Evolutionary conservation across 2,888 invertebrate genomes (phyloP).

Genomic region (Rhagonycha lutea): DNA sequence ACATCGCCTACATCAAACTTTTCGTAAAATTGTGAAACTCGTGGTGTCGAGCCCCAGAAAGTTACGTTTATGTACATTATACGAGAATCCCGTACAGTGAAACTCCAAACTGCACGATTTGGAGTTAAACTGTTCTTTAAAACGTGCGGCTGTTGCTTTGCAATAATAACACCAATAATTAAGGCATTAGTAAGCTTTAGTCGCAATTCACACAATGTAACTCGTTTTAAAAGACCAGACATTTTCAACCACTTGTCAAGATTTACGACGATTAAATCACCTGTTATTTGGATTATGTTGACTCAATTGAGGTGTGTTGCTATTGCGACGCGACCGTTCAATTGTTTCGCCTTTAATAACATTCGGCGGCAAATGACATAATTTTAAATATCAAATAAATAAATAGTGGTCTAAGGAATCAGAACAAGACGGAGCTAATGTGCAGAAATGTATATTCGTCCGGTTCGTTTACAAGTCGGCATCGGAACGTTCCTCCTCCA

Average conservation of each 20-base stretch:
- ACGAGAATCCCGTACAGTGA: conserved; percentile 75
- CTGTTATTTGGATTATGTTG: neutral
- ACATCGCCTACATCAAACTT: conserved; percentile 72
- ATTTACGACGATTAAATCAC: conserved; percentile 33
- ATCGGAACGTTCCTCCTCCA: no score
- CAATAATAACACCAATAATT: conserved; percentile 66
- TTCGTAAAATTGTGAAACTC: conserved; percentile 64
- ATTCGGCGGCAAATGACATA: neutral
- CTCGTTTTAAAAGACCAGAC: conserved; percentile 36
- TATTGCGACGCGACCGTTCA: neutral
- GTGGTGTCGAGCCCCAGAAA: conserved; percentile 73
- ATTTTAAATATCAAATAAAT: no score
- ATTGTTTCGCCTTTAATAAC: neutral
- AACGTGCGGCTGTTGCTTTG: conserved; percentile 64
- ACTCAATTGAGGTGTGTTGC: neutral
- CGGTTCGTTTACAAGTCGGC: no score
- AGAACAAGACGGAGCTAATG: no score
- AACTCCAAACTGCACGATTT: conserved; percentile 72
- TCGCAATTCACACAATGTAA: conserved; percentile 45
- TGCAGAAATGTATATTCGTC: no score
- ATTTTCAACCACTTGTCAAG: neutral
- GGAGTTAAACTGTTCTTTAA: conserved; percentile 47
- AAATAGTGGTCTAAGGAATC: no score
- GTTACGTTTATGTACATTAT: conserved; percentile 75
- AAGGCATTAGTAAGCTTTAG: conserved; percentile 44